Conservation (phyloP, 2,888 invertebrate genomes). For the Drosophila lacicola region DNA sequence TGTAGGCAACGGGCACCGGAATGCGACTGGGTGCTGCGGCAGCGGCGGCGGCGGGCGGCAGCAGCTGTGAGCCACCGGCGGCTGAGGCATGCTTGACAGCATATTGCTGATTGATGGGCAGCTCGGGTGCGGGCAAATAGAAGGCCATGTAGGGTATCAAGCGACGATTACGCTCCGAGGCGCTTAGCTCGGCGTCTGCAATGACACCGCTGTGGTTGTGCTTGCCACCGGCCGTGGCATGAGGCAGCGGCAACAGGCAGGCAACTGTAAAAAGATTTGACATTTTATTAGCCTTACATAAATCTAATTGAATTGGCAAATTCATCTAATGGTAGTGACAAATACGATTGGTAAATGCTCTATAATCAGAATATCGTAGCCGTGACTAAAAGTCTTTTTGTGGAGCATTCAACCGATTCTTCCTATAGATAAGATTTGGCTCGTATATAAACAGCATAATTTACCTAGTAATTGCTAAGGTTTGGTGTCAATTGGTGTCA, state of each 20-base stretch:
- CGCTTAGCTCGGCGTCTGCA: constrained; percentile 78
- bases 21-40: constrained; percentile 57
- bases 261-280: constrained; percentile 24
- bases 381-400: no score
- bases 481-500: no score
- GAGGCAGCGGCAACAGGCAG: constrained; percentile 19
- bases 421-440: no score
- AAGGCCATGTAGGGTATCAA: constrained; percentile 94
- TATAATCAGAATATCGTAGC: background rate
- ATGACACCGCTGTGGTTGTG: constrained; percentile 38
- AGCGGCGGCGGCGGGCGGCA: constrained; percentile 61
- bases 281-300: background rate
- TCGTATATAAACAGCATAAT: no score
- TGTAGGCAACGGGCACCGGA: constrained; percentile 81
- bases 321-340: background rate
- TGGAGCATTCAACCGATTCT: no score
- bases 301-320: background rate
- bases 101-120: constrained; percentile 85
- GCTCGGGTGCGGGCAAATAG: constrained; percentile 88
- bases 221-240: constrained; percentile 16
- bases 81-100: constrained; percentile 68
- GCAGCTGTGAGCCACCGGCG: constrained; percentile 60
- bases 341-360: background rate
- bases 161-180: constrained; percentile 89
- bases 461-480: no score